Conservation (phyloP, 1,140 invertebrate genomes). For the Danaus melanippus region DNA sequence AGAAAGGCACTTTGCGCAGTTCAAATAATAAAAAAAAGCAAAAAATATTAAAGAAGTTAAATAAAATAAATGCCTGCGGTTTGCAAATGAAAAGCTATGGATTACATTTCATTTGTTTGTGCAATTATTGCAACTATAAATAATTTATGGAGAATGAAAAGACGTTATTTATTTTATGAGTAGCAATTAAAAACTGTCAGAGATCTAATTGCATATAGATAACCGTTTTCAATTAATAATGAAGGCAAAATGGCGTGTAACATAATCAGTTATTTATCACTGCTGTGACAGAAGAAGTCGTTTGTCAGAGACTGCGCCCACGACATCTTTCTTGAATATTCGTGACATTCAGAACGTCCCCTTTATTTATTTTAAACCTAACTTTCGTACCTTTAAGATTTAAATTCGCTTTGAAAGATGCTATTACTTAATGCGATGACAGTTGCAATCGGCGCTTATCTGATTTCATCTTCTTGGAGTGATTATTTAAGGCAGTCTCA, state of each 20-base stretch:
- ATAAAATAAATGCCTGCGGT: constrained; percentile 36
- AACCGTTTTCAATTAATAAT: constrained; percentile 64
- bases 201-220: constrained; percentile 43
- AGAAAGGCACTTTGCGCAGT: constrained; percentile 43
- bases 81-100: constrained; percentile 32
- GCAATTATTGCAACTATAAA: constrained; percentile 30
- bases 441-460: constrained; percentile 58
- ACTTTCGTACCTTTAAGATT: constrained; percentile 29
- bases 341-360: constrained; percentile 36
- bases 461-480: constrained; percentile 57
- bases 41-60: constrained; percentile 50
- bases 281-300: constrained; percentile 58
- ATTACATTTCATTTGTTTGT: constrained; percentile 39
- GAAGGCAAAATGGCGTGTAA: constrained; percentile 64
- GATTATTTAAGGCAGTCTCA: constrained; percentile 48
- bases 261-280: constrained; percentile 70
- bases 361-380: constrained; percentile 38
- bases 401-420: constrained; percentile 24
- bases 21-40: constrained; percentile 38
- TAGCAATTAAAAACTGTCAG: constrained; percentile 40
- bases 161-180: constrained; percentile 31
- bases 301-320: constrained; percentile 66
- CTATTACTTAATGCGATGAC: constrained; percentile 59
- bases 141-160: constrained; percentile 31
- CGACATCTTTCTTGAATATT: constrained; percentile 52